A percentile compares a stretch with the other conserved stretches of the same genome.
Conservation (phyloP, 1,140 invertebrate genomes). For the Nymphalis io region DNA sequence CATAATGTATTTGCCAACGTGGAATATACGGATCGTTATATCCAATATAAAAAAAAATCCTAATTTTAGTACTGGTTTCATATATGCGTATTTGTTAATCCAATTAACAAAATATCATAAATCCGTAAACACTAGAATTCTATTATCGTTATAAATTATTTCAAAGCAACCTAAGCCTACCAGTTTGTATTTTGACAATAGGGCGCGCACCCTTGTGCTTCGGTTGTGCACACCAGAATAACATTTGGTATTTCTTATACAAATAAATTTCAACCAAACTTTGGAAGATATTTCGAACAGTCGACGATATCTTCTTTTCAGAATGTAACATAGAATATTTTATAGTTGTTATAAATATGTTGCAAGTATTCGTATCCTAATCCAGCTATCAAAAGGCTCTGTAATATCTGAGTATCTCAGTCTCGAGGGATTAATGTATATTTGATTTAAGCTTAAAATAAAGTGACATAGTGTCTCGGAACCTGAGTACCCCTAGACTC, state of each 20-base stretch:
- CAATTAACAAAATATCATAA: conserved; percentile 52
- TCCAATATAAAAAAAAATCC: conserved; percentile 25
- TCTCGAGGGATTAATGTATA: conserved; percentile 43
- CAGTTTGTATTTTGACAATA: conserved; percentile 33
- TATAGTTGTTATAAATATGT: conserved; percentile 57
- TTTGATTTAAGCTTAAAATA: conserved; percentile 53
- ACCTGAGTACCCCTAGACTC: conserved; percentile 45
- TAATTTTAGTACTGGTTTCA: conserved; percentile 33
- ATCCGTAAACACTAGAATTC: conserved; percentile 59
- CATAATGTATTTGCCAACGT: conserved; percentile 29
- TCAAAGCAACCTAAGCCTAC: conserved; percentile 58
- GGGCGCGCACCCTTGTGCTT: too few relatives aligned
- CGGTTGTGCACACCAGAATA: conserved; percentile 49
- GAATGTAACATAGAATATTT: conserved; percentile 40
- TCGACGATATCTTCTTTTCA: conserved; percentile 41
- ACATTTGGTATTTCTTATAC: conserved; percentile 42
- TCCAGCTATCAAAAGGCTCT: conserved; percentile 41
- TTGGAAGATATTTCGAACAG: conserved; percentile 57
- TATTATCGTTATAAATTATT: conserved; percentile 60
- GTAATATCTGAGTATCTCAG: too few relatives aligned
- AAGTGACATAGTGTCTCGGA: conserved; percentile 54
- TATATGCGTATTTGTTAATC: conserved; percentile 43
- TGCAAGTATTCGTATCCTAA: conserved; percentile 49
- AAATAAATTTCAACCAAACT: conserved; percentile 71
- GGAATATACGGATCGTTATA: conserved; percentile 44